These are phyloP conservation scores for Trissolcus japonicus DNA, from an alignment of 2,888 invertebrate species.

Conservation along the genomic window DNA sequence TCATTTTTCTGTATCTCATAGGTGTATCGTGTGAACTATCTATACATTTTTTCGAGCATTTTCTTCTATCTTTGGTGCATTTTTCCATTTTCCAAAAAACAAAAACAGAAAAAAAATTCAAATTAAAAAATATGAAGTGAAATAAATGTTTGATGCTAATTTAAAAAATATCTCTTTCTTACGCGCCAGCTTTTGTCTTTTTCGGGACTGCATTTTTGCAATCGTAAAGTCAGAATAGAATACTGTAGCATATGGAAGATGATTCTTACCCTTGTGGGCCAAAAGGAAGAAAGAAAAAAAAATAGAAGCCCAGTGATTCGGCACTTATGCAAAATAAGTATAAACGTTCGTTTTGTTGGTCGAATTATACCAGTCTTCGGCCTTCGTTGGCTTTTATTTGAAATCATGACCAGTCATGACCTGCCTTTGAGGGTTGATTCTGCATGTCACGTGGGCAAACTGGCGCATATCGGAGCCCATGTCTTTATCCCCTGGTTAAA, in stretches of 20 bases:
- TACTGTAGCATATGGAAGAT: conserved; percentile 37
- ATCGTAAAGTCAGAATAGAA: too few relatives aligned
- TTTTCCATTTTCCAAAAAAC: too few relatives aligned
- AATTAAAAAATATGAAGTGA: too few relatives aligned
- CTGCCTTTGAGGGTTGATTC: conserved; percentile 69
- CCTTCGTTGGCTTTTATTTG: conserved; percentile 58
- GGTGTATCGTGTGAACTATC: conserved; percentile 46
- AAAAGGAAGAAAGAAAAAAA: conserved; percentile 33
- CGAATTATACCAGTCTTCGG: conserved; percentile 67
- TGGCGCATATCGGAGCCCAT: conserved; percentile 69
- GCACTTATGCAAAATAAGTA: conserved; percentile 71
- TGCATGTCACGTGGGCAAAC: conserved; percentile 75
- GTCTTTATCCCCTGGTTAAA: conserved; percentile 70
- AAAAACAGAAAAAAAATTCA: too few relatives aligned
- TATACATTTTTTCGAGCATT: conserved; percentile 19
- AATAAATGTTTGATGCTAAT: too few relatives aligned
- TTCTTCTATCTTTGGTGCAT: not conserved
- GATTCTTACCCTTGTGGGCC: conserved; percentile 33
- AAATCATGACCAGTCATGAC: conserved; percentile 66
- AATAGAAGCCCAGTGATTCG: conserved; percentile 65
- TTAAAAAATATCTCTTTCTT: too few relatives aligned
- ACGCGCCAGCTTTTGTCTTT: too few relatives aligned
- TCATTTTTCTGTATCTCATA: conserved; percentile 45
- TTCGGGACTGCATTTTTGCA: too few relatives aligned
- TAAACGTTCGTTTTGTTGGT: conserved; percentile 73